A percentile compares a stretch with the other conserved stretches of the same genome.
These are phyloP conservation scores for Ypsolopha sequella DNA, from an alignment of 2,888 invertebrate genomes.

Conservation along the genomic window DNA sequence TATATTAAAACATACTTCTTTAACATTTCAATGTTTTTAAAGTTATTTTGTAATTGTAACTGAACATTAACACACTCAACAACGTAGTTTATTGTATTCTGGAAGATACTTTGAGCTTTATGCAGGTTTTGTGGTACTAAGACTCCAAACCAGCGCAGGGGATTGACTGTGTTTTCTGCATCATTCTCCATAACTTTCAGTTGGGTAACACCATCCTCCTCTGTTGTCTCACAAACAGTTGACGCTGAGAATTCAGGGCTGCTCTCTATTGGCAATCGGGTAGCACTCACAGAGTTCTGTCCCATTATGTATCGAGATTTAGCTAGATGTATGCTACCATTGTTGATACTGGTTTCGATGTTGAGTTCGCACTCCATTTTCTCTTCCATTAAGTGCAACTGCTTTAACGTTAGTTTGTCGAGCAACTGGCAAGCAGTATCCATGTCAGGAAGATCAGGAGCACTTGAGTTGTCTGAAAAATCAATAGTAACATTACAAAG, in stretches of 20 bases:
- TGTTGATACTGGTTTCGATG: slow-evolving; percentile 76
- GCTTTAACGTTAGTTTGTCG: slow-evolving; percentile 77
- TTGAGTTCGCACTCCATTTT: slow-evolving; percentile 76
- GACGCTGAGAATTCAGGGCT: slow-evolving; percentile 58
- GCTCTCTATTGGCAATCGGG: slow-evolving; percentile 79
- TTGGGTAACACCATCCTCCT: slow-evolving; percentile 51
- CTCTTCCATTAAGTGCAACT: slow-evolving; percentile 80
- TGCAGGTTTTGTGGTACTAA: slow-evolving; percentile 85
- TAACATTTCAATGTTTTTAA: slow-evolving; percentile 33
- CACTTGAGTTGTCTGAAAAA: neutral
- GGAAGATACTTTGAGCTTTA: slow-evolving; percentile 80
- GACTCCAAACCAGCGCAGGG: slow-evolving; percentile 89
- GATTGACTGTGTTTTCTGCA: slow-evolving; percentile 63
- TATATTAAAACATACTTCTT: slow-evolving; percentile 16
- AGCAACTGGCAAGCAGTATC: slow-evolving; percentile 64
- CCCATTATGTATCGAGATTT: slow-evolving; percentile 85
- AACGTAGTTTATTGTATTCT: slow-evolving; percentile 74
- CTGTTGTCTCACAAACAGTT: slow-evolving; percentile 38
- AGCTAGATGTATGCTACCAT: slow-evolving; percentile 80
- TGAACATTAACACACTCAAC: slow-evolving; percentile 80
- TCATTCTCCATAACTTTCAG: slow-evolving; percentile 40
- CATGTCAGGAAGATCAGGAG: neutral
- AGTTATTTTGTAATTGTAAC: slow-evolving; percentile 59
- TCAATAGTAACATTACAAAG: neutral
- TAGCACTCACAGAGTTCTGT: slow-evolving; percentile 76